A percentile compares a stretch with the other conserved stretches of the same genome.
These are phyloP conservation scores for Lomographa bimaculata DNA, from an alignment of 2,888 invertebrate species.

Conservation along the genomic window DNA sequence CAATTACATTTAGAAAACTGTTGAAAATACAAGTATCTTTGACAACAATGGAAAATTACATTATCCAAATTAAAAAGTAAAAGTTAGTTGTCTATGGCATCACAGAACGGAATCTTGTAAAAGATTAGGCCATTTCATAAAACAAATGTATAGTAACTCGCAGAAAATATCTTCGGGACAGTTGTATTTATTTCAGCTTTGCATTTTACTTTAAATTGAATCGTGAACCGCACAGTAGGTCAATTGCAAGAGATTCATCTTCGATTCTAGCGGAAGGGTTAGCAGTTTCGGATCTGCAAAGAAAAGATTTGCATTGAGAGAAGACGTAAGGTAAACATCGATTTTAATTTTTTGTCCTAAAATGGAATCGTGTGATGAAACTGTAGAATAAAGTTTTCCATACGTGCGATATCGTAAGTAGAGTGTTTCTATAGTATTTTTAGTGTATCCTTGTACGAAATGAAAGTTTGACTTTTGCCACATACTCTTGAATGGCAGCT, in stretches of 20 bases:
- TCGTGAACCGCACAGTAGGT: slow-evolving; percentile 76
- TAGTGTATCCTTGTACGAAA: slow-evolving; percentile 83
- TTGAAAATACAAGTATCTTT: slow-evolving; percentile 47
- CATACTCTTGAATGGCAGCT: slow-evolving; percentile 84
- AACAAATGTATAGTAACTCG: slow-evolving; percentile 84
- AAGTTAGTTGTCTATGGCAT: slow-evolving; percentile 76
- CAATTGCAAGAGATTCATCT: slow-evolving; percentile 76
- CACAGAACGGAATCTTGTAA: slow-evolving; percentile 84
- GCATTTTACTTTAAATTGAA: slow-evolving; percentile 82
- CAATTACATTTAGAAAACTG: no score
- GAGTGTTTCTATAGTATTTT: slow-evolving; percentile 79
- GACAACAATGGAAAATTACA: slow-evolving; percentile 61
- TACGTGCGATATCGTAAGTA: slow-evolving; percentile 50
- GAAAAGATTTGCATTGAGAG: slow-evolving; percentile 82
- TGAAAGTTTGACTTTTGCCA: slow-evolving; percentile 84
- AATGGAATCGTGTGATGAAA: slow-evolving; percentile 64
- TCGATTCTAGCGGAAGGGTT: slow-evolving; percentile 78
- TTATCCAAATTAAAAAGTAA: slow-evolving; percentile 73
- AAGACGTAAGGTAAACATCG: slow-evolving; percentile 84
- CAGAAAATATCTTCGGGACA: slow-evolving; percentile 83
- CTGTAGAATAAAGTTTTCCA: slow-evolving; percentile 47
- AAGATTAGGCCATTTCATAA: slow-evolving; percentile 85
- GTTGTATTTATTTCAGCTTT: slow-evolving; percentile 84
- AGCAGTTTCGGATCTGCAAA: slow-evolving; percentile 81
- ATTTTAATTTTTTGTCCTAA: slow-evolving; percentile 77